phyloP scores from a whole-genome alignment of 2,888 invertebrate species.

The Yponomeuta cagnagella region DNA sequence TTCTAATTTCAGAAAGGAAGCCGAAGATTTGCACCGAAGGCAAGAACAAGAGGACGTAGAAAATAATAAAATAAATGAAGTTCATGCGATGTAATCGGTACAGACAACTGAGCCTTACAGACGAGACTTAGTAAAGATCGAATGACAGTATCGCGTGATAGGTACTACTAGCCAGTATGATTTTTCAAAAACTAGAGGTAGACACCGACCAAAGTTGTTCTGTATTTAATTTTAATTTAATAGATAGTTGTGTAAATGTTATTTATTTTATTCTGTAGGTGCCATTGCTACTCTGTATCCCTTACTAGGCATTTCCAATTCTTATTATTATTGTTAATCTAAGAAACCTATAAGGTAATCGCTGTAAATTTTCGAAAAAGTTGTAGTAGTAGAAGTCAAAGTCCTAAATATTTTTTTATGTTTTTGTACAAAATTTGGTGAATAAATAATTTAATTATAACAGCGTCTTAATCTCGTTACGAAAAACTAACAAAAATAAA shows the following conservation, averaged over 20 bases:
- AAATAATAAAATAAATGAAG: constrained; percentile 52
- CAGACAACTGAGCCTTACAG: constrained; percentile 12
- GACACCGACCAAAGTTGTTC: constrained; percentile 67
- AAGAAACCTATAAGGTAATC: neutral
- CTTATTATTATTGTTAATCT: constrained; percentile 6
- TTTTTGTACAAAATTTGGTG: neutral
- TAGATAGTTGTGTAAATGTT: constrained; percentile 2
- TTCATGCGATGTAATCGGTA: constrained; percentile 52
- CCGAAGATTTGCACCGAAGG: constrained; percentile 60
- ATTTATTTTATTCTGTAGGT: constrained; percentile 30
- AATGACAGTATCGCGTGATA: constrained; percentile 22
- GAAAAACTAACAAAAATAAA: too few species aligned
- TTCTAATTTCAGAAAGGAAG: constrained; percentile 39
- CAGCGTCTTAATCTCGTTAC: neutral
- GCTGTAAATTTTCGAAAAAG: neutral
- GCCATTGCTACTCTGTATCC: constrained; percentile 37
- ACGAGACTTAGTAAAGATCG: constrained; percentile 6
- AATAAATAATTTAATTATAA: neutral
- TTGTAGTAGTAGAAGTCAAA: neutral
- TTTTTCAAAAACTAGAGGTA: constrained; percentile 62
- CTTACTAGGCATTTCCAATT: constrained; percentile 31
- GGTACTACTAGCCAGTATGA: constrained; percentile 25
- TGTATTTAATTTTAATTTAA: constrained; percentile 38
- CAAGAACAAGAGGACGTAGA: constrained; percentile 45
- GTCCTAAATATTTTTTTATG: neutral